A percentile compares a stretch with the other conserved stretches of the same genome.
phyloP scores from a whole-genome alignment of 1,140 invertebrate species.

The Lerema accius region DNA sequence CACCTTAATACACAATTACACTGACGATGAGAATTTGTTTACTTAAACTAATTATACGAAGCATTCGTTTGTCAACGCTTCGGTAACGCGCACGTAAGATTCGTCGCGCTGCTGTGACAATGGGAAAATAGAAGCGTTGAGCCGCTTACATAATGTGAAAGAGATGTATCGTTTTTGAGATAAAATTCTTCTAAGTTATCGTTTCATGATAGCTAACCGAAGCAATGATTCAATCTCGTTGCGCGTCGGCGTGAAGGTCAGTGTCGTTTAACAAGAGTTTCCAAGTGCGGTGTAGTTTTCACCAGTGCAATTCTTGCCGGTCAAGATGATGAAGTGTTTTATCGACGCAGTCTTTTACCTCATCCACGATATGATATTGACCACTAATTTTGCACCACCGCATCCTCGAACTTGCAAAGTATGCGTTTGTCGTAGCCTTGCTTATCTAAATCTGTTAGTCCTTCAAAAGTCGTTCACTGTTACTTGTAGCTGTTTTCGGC shows the following conservation, averaged over 20 bases:
- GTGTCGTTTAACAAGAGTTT: constrained; percentile 35
- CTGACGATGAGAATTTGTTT: neutral
- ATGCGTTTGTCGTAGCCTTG: neutral
- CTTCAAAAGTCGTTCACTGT: constrained; percentile 1
- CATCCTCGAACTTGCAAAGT: constrained; percentile 14
- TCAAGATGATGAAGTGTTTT: constrained; percentile 51
- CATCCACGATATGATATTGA: constrained; percentile 17
- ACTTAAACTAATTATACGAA: constrained; percentile 10
- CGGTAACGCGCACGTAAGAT: neutral
- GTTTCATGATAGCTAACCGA: constrained; percentile 40
- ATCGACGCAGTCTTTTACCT: constrained; percentile 40
- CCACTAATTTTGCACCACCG: neutral
- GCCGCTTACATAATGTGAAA: constrained; percentile 1
- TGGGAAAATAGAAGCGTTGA: neutral
- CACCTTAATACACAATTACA: neutral
- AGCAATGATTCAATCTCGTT: constrained; percentile 51
- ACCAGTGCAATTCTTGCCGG: constrained; percentile 20
- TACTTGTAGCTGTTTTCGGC: neutral
- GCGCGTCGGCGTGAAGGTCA: constrained; percentile 52
- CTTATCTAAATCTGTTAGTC: constrained; percentile 7
- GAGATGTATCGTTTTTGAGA: neutral
- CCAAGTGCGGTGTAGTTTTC: constrained; percentile 40
- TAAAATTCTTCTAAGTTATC: constrained; percentile 3
- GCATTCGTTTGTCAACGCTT: neutral
- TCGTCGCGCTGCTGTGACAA: neutral